Percentiles rank a stretch among this genome's conserved stretches.
These are phyloP conservation scores for Larimichthys polyactis DNA, from an alignment of 2,113 vertebrate species.

Conservation along the genomic window DNA sequence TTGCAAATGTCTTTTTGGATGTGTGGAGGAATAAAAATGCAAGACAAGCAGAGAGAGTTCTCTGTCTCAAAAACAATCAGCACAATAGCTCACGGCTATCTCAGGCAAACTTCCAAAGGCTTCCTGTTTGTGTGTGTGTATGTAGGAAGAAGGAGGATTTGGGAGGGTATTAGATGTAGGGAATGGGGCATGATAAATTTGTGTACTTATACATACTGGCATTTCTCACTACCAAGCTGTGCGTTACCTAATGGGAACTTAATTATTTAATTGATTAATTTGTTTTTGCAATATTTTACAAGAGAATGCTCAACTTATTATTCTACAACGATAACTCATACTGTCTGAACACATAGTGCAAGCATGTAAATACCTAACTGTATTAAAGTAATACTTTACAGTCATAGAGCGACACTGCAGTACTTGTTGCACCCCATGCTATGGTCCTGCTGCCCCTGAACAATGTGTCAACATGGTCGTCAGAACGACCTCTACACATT, in stretches of 20 bases:
- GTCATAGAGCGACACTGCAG: neutral
- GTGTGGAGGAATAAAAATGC: neutral
- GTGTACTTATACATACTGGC: neutral
- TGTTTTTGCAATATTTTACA: neutral
- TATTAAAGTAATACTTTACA: neutral
- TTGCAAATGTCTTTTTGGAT: neutral
- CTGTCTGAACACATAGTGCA: neutral
- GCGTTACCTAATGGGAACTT: neutral
- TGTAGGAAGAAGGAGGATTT: no score
- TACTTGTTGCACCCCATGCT: neutral
- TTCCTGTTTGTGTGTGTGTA: neutral
- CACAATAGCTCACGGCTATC: neutral
- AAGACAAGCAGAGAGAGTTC: neutral
- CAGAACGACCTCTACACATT: neutral
- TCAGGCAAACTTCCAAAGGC: neutral
- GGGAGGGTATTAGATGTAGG: neutral
- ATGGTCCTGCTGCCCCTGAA: neutral
- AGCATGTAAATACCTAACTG: neutral
- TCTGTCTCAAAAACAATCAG: neutral
- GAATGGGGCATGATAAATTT: neutral
- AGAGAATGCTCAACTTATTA: neutral
- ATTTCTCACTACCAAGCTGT: slow-evolving; percentile 2
- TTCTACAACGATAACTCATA: neutral
- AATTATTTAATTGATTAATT: neutral
- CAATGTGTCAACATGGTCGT: neutral